Conservation (phyloP, 2,888 invertebrate genomes). For the Dicranocentrus wangi region DNA sequence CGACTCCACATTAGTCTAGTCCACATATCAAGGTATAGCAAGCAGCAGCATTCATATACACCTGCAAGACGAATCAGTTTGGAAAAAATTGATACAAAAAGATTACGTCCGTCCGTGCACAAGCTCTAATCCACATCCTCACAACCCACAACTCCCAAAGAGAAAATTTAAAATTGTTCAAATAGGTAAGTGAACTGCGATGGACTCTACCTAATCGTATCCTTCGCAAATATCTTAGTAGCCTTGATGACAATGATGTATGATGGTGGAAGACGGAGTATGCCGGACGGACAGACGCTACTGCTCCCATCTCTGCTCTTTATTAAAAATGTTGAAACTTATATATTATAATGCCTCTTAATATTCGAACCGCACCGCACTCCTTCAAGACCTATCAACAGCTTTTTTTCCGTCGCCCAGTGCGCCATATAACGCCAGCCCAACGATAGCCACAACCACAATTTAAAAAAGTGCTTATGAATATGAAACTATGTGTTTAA, state of each 20-base stretch:
- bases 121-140: constrained; percentile 19
- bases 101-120: constrained; percentile 14
- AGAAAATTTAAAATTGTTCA: constrained; percentile 16
- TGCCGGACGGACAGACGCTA: constrained; percentile 49
- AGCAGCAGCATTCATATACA: too few species aligned
- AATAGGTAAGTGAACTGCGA: too few species aligned
- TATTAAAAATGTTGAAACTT: background rate
- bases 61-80: background rate
- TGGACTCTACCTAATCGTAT: too few species aligned
- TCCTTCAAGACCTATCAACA: background rate
- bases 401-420: background rate
- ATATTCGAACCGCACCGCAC: background rate
- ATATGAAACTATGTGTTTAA: constrained; percentile 34
- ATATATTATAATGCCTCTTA: too few species aligned
- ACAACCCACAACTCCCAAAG: background rate
- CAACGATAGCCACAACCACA: too few species aligned
- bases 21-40: too few species aligned
- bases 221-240: constrained; percentile 9
- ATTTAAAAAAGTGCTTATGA: constrained; percentile 13
- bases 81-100: constrained; percentile 16
- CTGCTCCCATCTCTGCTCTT: constrained; percentile 28
- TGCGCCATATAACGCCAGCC: too few species aligned
- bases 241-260: constrained; percentile 51
- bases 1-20: too few species aligned
- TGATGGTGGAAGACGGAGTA: constrained; percentile 29